Evolutionary conservation across 2,888 invertebrate genomes (phyloP).

Genomic region (Capitulum mitella): DNA sequence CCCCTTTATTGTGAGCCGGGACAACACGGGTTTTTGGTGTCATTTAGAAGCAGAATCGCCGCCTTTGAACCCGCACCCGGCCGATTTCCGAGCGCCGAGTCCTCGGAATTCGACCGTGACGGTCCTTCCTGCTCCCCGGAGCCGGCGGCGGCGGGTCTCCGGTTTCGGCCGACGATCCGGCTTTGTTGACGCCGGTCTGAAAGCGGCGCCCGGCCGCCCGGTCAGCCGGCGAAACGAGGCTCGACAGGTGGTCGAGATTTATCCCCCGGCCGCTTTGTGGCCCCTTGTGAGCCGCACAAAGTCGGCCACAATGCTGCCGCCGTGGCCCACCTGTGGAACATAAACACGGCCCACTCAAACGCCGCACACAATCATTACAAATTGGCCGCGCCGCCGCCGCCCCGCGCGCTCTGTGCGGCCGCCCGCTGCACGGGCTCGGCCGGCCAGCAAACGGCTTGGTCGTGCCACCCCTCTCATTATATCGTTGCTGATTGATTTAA

Average conservation of each 20-base stretch:
- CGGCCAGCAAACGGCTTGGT: not conserved
- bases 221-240: not conserved
- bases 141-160: not conserved
- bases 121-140: not conserved
- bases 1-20: not conserved
- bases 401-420: not conserved
- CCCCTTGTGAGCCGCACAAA: not conserved
- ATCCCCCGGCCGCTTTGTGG: constrained; percentile 1
- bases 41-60: not conserved
- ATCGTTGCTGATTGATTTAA: constrained; percentile 18
- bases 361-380: not conserved
- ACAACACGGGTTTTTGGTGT: not conserved
- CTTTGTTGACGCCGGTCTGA: not conserved
- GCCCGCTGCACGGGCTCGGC: not conserved
- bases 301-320: constrained; percentile 1
- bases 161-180: not conserved
- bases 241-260: constrained; percentile 11
- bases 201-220: not conserved
- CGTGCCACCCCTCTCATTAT: constrained; percentile 4
- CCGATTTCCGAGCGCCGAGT: not conserved
- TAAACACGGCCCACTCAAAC: constrained; percentile 16
- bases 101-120: not conserved
- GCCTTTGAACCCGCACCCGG: not conserved
- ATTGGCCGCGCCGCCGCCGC: not conserved
- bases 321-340: constrained; percentile 1